Percentiles rank a stretch among this genome's conserved stretches.
These are phyloP conservation scores for Alloplasta piceator DNA, from an alignment of 2,888 invertebrate genomes.

Conservation along the genomic window DNA sequence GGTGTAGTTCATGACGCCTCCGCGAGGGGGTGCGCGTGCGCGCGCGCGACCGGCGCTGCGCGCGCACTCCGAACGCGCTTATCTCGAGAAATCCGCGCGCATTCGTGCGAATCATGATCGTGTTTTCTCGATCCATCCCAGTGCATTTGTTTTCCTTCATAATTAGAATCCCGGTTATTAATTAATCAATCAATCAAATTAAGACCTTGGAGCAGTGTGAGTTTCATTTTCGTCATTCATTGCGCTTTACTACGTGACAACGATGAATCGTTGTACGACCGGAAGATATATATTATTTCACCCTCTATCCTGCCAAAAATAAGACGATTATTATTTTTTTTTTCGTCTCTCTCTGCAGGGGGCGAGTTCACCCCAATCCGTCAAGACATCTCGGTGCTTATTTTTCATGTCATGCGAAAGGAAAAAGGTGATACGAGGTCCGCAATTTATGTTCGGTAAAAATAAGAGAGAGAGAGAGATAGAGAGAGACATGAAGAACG, in stretches of 20 bases:
- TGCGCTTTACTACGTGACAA: neutral
- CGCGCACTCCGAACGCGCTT: neutral
- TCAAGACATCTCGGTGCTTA: constrained; percentile 32
- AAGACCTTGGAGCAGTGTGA: too few species aligned
- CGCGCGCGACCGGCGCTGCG: constrained; percentile 13
- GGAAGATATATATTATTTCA: neutral
- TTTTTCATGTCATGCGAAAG: constrained; percentile 40
- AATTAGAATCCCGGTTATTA: too few species aligned
- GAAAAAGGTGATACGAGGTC: constrained; percentile 23
- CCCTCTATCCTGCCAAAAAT: neutral
- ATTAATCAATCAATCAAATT: too few species aligned
- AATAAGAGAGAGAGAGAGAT: too few species aligned
- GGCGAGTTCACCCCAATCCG: constrained; percentile 13
- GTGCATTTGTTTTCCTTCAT: too few species aligned
- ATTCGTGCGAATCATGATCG: too few species aligned
- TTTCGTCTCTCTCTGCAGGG: constrained; percentile 1
- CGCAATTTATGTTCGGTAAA: neutral
- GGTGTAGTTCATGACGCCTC: neutral
- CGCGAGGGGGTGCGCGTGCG: constrained; percentile 12
- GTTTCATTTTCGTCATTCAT: neutral
- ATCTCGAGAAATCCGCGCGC: constrained; percentile 1
- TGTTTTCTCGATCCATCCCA: too few species aligned
- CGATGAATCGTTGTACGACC: neutral
- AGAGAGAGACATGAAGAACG: too few species aligned
- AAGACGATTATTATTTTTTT: neutral